Evolutionary conservation across 2,888 invertebrate genomes (phyloP), one percentile per base, ranked within the genome.

Genomic region (Cyclophora punctaria): DNA sequence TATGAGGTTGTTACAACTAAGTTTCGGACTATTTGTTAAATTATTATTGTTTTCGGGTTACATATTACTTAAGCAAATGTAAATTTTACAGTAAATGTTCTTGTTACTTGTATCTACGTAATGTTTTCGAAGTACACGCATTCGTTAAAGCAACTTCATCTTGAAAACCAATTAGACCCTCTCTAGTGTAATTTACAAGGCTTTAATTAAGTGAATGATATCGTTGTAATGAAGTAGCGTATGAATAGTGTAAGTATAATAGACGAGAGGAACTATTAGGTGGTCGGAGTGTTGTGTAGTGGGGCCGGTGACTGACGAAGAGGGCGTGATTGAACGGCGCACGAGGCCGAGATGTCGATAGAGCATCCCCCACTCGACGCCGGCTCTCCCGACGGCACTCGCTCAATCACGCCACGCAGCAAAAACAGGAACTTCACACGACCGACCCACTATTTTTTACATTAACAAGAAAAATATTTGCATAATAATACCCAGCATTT

Each of bases 281-380:
- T 48, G 56, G 44, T 53, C 54, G 56, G 57, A 70, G 67, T 59
- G 56, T 20, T 20, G 53, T 64, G 57, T 63, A 73, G 73, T 56
- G 66, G 67, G 68, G 69, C 60, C 69, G 63, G 56, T 68, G 72
- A 69, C 75, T 72, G 62, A 20, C 49, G 60, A 58, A 73, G 75
- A 51, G 70, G 62, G 51, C 63, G 67, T 66, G 66, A 70, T 67
- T 60, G 72, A 67, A 59, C 63, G 63, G 53, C 53, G 53, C 52
- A 52, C 52, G 46, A 45, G 63, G 57, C 58, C 46, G 61, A 67
- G 75, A 73, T 69, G 65, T 60, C 66, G 75, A 75, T 74, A 75
- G 67, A 65, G 68, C 75, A 75, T 67, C 69, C 64, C 62, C 58
- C 57, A 47, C 56, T 62, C 51, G 54, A 62, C 52, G 52, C 56